These are phyloP conservation scores for Odocoileus virginianus DNA, from an alignment of 2,113 vertebrate genomes.

Conservation along the genomic window DNA sequence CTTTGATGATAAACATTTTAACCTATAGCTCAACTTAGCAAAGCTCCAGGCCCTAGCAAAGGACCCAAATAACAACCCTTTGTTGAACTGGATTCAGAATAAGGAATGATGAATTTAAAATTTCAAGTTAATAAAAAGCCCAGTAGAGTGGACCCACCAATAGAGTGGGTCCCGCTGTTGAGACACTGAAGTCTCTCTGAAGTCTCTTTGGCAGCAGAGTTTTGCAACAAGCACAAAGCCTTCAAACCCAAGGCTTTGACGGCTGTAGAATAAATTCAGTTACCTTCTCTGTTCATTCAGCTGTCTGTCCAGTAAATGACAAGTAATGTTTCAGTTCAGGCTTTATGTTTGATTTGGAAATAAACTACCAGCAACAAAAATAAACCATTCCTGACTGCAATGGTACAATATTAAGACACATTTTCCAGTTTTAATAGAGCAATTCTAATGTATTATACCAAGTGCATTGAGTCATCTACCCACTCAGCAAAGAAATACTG, in stretches of 20 bases:
- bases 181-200: neutral
- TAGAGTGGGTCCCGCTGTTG: neutral
- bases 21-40: neutral
- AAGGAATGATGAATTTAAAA: neutral
- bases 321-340: slow-evolving; percentile 2
- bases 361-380: slow-evolving; percentile 35
- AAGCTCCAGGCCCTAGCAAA: neutral
- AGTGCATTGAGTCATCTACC: slow-evolving; percentile 35
- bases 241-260: no score
- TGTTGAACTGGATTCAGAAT: neutral
- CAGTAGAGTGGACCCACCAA: neutral
- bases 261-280: neutral
- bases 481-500: slow-evolving; percentile 22
- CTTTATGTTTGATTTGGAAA: slow-evolving; percentile 27
- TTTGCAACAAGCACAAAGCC: neutral
- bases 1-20: neutral
- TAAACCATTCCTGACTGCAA: slow-evolving; percentile 19
- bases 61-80: neutral
- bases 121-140: neutral
- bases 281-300: neutral
- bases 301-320: neutral
- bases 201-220: neutral
- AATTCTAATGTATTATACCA: slow-evolving; percentile 32
- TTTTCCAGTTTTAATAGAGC: slow-evolving; percentile 34
- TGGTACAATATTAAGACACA: slow-evolving; percentile 2